Evolutionary conservation across 2,888 invertebrate genomes (phyloP).

Genomic region (Synergus umbraculus): DNA sequence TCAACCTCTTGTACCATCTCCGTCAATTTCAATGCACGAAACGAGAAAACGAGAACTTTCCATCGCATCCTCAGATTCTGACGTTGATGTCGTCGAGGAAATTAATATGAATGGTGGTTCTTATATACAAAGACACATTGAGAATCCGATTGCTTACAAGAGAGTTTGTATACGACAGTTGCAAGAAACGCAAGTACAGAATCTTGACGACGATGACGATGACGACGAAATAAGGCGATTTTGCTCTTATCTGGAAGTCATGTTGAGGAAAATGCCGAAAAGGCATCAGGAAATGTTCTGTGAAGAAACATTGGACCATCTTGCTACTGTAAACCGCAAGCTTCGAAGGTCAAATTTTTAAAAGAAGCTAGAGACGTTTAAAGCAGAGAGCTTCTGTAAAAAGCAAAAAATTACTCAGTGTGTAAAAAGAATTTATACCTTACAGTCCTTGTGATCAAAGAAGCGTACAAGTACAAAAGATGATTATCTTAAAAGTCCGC

Average conservation of each 20-base stretch:
- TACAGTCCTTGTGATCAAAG: background rate
- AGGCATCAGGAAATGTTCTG: slow-evolving; percentile 22
- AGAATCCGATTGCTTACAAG: slow-evolving; percentile 24
- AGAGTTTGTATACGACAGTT: slow-evolving; percentile 29
- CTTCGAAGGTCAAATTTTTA: slow-evolving; percentile 16
- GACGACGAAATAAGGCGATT: slow-evolving; percentile 26
- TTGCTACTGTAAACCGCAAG: slow-evolving; percentile 21
- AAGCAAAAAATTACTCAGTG: background rate
- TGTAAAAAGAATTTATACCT: background rate
- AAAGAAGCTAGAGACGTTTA: too few relatives aligned
- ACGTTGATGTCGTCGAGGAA: slow-evolving; percentile 28
- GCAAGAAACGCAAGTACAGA: slow-evolving; percentile 15
- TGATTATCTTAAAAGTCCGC: background rate
- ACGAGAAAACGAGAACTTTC: slow-evolving; percentile 14
- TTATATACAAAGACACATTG: background rate
- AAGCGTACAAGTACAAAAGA: background rate
- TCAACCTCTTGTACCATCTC: background rate
- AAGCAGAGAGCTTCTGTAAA: background rate
- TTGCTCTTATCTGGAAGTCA: slow-evolving; percentile 28
- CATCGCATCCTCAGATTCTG: background rate
- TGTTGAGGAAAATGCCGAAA: slow-evolving; percentile 36
- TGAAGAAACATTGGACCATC: slow-evolving; percentile 28
- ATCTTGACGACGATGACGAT: slow-evolving; percentile 14
- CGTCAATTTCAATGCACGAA: background rate
- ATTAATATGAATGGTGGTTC: slow-evolving; percentile 21